These are phyloP conservation scores for Habropoda laboriosa DNA, from an alignment of 1,140 invertebrate genomes.

Conservation along the genomic window DNA sequence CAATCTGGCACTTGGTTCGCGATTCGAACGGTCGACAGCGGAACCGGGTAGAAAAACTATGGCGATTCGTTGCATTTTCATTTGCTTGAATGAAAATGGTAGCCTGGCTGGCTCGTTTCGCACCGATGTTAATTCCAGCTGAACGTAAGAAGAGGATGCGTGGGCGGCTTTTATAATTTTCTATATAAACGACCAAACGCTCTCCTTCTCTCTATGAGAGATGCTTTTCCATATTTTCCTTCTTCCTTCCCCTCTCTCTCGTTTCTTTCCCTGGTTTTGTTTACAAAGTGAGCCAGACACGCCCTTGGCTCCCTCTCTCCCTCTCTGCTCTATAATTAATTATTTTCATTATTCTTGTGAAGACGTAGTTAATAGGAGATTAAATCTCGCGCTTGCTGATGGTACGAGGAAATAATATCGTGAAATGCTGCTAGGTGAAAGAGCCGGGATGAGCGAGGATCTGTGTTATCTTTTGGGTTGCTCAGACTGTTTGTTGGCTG, in stretches of 20 bases:
- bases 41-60: neutral
- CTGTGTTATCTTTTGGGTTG: neutral
- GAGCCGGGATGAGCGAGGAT: neutral
- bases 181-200: neutral
- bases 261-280: too few species aligned
- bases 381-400: neutral
- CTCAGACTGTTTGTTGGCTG: too few species aligned
- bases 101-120: constrained; percentile 1
- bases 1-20: neutral
- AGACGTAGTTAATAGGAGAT: neutral
- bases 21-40: constrained; percentile 5
- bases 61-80: constrained; percentile 42
- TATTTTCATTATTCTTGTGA: constrained; percentile 4
- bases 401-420: neutral
- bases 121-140: neutral
- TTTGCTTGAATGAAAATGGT: constrained; percentile 56
- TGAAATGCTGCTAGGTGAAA: neutral
- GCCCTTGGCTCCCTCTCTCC: neutral
- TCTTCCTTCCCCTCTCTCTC: too few species aligned
- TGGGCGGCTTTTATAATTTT: neutral
- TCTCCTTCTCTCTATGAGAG: too few species aligned
- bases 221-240: neutral
- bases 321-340: constrained; percentile 16
- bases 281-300: neutral
- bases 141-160: neutral